Base-by-base conservation (phyloP, 1,140 invertebrate genomes). In the Akabosia matsudoensis region DNA sequence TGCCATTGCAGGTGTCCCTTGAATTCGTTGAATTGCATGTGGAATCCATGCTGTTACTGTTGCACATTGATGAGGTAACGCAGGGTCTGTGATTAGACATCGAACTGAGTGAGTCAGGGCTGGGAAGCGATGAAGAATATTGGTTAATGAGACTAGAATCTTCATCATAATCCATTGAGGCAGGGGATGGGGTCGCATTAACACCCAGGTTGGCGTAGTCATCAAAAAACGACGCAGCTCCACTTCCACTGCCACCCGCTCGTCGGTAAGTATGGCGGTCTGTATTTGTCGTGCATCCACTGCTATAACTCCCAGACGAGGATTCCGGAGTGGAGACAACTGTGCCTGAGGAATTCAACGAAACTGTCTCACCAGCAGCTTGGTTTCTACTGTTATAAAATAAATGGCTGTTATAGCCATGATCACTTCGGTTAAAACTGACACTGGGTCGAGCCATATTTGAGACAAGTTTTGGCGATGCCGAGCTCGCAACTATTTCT, bases 131-230 rank as follows among this genome's bases (percentile, higher is more conserved):
- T 31, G 74, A 75, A 16, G 61, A 45, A 33, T 70, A 75, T 10
- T 70, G 74, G 33, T 74, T 74, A 16, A 74, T 37, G 2, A 70
- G 74, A 75, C 74, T 75, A 75, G 74, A 75, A 75, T 75, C 24
- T 16, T 75, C 74, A 70, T 75, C 74, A 31, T 67, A 67, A 30
- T 67, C 61, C 61, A 30, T 31, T 30, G 61, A 67, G 24, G 61
- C 61, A 31, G 61, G 61, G 10, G 61, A 67, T 22, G 61, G 61
- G 22, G 61, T 67, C 10, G 24, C 7, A 31, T 67, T 67, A 13
- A 30, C 24, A 2, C 7, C 61, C 4, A 28, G 24, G 30, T 67
- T 67, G 10, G 30, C 61, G 31, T 30, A 67, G n/a, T 67, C 61
- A 31, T 67, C 61, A 67, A 30, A 67, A 67, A 67, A 67, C 28